Conservation (phyloP, 2,797 vertebrate genomes). For the Phrynocephalus vlangalii region DNA sequence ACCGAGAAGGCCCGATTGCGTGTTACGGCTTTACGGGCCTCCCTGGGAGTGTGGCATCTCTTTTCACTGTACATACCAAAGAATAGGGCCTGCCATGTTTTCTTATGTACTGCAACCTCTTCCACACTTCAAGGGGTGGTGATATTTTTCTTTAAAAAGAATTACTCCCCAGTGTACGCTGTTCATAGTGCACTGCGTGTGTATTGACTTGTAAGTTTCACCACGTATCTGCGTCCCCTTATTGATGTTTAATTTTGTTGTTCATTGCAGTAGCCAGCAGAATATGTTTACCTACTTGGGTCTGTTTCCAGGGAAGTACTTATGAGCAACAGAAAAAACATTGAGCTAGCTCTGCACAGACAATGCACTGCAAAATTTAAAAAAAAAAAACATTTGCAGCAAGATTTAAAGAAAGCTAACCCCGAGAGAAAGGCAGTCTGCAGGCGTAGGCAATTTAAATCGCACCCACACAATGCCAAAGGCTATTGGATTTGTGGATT, state of each 20-base stretch:
- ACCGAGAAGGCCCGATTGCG: too few relatives aligned
- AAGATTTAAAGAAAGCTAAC: conserved; percentile 52
- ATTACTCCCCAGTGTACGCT: background rate
- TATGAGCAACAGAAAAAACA: conserved; percentile 18
- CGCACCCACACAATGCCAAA: conserved; percentile 28
- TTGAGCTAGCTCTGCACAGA: conserved; percentile 49
- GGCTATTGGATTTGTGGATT: conserved; percentile 31
- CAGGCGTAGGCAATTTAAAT: conserved; percentile 56
- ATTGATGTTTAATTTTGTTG: background rate
- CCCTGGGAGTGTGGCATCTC: too few relatives aligned
- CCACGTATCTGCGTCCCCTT: background rate
- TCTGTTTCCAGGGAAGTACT: conserved; percentile 36
- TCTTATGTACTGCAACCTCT: background rate
- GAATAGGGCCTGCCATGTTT: background rate
- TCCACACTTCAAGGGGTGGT: background rate
- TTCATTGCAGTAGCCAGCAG: background rate
- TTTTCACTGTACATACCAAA: background rate
- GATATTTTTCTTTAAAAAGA: background rate
- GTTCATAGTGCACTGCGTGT: background rate
- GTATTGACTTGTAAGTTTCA: background rate
- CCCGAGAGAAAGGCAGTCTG: conserved; percentile 3
- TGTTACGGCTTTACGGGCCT: too few relatives aligned
- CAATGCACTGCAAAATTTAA: conserved; percentile 40
- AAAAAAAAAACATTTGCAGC: background rate
- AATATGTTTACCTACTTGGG: conserved; percentile 41